These are phyloP conservation scores for Eupithecia abbreviata DNA, from an alignment of 2,888 invertebrate species.

Conservation along the genomic window DNA sequence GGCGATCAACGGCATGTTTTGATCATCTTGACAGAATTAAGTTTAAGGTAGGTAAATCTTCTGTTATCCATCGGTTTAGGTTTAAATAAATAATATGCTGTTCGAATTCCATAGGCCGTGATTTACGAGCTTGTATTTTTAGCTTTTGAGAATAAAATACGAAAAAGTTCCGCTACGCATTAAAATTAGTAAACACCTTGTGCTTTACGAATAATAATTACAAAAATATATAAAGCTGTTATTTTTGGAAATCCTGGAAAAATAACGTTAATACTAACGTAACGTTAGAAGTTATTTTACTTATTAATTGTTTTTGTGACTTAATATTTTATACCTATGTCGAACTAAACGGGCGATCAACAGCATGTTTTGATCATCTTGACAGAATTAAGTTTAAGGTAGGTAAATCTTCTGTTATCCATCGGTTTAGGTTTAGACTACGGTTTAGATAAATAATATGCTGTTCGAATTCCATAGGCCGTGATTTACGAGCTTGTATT, in stretches of 20 bases:
- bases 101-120: background rate
- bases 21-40: background rate
- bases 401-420: background rate
- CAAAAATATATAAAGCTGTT: background rate
- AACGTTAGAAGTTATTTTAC: background rate
- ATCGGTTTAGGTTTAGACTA: background rate
- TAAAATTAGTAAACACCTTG: background rate
- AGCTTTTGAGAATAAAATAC: conserved; percentile 1
- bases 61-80: background rate
- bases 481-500: background rate
- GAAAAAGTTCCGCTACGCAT: background rate
- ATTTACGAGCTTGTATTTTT: conserved; percentile 6
- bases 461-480: background rate
- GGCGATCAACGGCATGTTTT: background rate
- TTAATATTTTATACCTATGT: background rate
- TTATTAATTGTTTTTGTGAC: background rate
- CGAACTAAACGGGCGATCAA: background rate
- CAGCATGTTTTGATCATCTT: background rate
- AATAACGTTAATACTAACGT: background rate
- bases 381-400: background rate
- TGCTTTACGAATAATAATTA: background rate
- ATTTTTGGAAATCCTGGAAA: background rate
- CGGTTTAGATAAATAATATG: background rate
- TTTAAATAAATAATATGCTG: background rate
- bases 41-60: background rate